These are phyloP conservation scores for Caenorhabditis sp. DNA, from an alignment of 2,888 invertebrate genomes.

Conservation along the genomic window DNA sequence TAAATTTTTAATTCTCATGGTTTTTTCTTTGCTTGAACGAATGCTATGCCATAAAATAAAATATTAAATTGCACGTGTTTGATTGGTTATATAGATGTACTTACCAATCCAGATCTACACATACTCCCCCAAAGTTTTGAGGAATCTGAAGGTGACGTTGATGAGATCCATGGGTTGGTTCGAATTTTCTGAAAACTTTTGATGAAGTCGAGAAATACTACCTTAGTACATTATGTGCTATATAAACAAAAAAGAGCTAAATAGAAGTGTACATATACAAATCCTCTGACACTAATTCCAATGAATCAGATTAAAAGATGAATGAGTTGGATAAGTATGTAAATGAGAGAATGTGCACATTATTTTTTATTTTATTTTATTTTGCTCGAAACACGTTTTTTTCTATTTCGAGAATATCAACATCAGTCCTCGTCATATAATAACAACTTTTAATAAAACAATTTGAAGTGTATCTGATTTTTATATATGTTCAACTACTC, in stretches of 20 bases:
- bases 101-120: constrained; percentile 9
- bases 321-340: neutral
- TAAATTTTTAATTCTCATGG: too few relatives aligned
- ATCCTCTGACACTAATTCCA: neutral
- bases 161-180: constrained; percentile 48
- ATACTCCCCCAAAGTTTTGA: constrained; percentile 17
- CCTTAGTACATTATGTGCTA: too few relatives aligned
- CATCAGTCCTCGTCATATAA: neutral
- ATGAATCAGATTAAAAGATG: constrained; percentile 2
- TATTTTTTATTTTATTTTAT: neutral
- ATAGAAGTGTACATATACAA: neutral
- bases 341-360: neutral
- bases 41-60: neutral
- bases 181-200: constrained; percentile 36
- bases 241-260: too few relatives aligned
- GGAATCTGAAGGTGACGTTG: neutral
- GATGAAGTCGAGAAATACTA: too few relatives aligned
- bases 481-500: too few relatives aligned
- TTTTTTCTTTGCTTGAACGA: neutral
- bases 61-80: neutral
- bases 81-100: neutral
- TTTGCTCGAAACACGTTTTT: neutral
- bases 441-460: too few relatives aligned
- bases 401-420: neutral
- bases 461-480: too few relatives aligned